phyloP scores from a whole-genome alignment of 2,888 invertebrate genomes.

The Plebejus melissa region DNA sequence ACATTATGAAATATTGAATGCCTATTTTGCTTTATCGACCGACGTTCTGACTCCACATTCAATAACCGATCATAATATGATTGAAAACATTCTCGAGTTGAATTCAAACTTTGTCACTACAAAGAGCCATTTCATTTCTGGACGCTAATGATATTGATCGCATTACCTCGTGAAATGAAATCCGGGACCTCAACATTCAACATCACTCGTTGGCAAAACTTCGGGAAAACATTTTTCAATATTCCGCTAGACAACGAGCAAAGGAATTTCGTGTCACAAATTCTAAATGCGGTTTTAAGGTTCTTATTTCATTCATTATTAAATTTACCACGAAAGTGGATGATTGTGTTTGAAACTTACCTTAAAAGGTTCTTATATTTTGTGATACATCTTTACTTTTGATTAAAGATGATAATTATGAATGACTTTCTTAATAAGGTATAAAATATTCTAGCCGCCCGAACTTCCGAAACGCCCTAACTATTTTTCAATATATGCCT shows the following conservation, averaged over 20 bases:
- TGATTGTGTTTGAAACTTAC: no score
- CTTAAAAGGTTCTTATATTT: background rate
- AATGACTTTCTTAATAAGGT: background rate
- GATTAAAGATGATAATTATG: no score
- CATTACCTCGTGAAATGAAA: slow-evolving; percentile 45
- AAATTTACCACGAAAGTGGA: background rate
- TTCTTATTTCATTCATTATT: background rate
- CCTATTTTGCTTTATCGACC: background rate
- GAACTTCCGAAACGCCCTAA: background rate
- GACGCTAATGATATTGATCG: slow-evolving; percentile 62
- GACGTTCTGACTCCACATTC: background rate
- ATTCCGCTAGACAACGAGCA: slow-evolving; percentile 10
- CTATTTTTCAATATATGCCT: background rate
- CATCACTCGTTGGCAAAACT: slow-evolving; percentile 38
- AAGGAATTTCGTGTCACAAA: background rate
- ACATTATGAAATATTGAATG: background rate
- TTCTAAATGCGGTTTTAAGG: background rate
- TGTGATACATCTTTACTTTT: background rate
- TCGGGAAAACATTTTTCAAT: slow-evolving; percentile 22
- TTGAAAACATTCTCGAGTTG: slow-evolving; percentile 14
- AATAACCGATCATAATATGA: background rate
- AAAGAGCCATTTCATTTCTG: slow-evolving; percentile 54
- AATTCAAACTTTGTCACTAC: slow-evolving; percentile 48
- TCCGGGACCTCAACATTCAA: slow-evolving; percentile 38
- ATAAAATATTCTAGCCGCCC: background rate